Conservation (phyloP, 2,113 vertebrate species). For the Mormyrus lacerda region DNA sequence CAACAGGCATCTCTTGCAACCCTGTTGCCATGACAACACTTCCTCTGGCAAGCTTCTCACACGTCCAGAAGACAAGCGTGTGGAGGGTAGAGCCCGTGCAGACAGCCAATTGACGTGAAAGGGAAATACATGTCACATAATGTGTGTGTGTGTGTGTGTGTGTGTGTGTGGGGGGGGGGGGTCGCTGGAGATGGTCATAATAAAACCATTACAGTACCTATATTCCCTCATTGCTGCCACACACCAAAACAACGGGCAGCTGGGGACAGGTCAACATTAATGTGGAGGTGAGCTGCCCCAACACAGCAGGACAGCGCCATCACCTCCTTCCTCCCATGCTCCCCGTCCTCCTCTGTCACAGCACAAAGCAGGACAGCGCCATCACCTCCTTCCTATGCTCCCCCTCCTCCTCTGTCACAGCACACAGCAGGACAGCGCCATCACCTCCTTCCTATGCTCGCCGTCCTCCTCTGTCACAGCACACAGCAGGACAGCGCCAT, state of each 20-base stretch:
- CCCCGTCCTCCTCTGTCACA: no score
- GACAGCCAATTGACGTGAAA: not conserved
- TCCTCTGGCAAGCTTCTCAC: conserved; percentile 54
- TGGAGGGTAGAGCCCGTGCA: not conserved
- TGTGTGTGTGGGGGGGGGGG: not conserved
- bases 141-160: not conserved
- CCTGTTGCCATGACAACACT: conserved; percentile 68
- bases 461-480: no score
- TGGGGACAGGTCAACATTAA: not conserved
- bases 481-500: no score
- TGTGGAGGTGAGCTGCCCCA: not conserved
- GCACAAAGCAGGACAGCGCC: no score
- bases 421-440: no score
- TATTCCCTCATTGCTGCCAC: not conserved
- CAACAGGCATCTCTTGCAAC: conserved; percentile 51
- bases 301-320: no score
- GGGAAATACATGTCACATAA: not conserved
- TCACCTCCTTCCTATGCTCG: no score
- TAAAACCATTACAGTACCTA: not conserved
- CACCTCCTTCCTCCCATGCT: conserved; percentile 27
- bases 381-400: conserved; percentile 17
- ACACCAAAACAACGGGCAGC: not conserved
- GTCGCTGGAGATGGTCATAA: not conserved
- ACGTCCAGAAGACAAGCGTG: conserved; percentile 40
- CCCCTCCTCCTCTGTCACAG: no score